Evolutionary conservation across 2,113 vertebrate species (phyloP), one percentile per base, ranked within the genome.

Genomic region (Podocnemis expansa): DNA sequence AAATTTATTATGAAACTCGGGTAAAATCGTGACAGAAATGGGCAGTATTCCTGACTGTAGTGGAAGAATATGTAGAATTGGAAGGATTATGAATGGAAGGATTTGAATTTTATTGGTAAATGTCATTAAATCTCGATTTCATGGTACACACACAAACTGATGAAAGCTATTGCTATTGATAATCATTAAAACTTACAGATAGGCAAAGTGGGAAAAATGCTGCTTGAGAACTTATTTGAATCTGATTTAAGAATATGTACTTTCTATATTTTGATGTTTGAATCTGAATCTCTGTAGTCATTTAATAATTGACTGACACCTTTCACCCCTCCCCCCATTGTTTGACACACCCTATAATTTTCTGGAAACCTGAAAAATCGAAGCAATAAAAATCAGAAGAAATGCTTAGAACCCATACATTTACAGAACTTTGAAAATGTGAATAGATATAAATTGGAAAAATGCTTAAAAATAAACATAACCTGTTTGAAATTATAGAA

Each of bases 11-110:
- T 93, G 96, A 94, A 97, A 90, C 97, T 97, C 95, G 87, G 96
- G 93, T 88, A 90, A 96, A 97, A 97, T 83, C 96, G 97, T 98
- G 97, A 96, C 93, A 98, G 98, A 97, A 98, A 98, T 98, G 98
- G 98, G 98, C 98, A 98, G 97, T 98, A 98, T 97, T 97, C 95
- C 97, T 94, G 93, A 97, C 97, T 90, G 94, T 95, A 95, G 91
- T 78, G 90, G 95, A 94, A 93, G 85, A 73, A 22, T 8, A 67
- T 78, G 4, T 73, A 95, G 90, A 45, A 63, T 90, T 96, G 63
- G 63, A 38, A 70, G 63, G 19, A 38, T 70, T 38, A 70, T 17
- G 63, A 70, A 22, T 70, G 63, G 63, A 70, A 70, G 63, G 63
- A 22, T 70, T 38, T 70, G 63, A 38, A 70, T 70, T 70, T 10